Evolutionary conservation across 2,797 vertebrate species (phyloP), one percentile per base, ranked within the genome.

Genomic region (Pampus argenteus): DNA sequence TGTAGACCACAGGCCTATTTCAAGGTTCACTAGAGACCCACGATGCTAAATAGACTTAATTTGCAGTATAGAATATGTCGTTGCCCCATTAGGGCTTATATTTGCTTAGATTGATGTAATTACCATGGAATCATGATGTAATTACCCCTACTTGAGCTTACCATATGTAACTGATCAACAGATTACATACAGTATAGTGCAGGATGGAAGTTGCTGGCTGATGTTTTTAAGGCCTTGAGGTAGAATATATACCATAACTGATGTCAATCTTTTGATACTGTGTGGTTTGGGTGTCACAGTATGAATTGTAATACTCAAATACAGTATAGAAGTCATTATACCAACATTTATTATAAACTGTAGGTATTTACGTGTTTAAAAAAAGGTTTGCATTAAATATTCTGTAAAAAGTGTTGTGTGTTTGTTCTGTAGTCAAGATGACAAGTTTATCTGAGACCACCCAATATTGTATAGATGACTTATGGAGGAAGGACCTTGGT

Each of bases 81-180:
- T 54, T 69, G 54, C 61, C 18, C 55, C 65, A 51, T 49, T 58
- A 23, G 57, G 47, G 29, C 29, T 63, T 52, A 4, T 61, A 62
- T 80, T 73, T 40, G 2, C 36, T 59, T 77, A 51, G 55, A 83
- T 77, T 70, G 71, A 60, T 86, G 66, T 6, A 14, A 81, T 88
- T 74, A 42, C 55, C 25, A 1, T 74, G 63, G 23, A 85, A 63
- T 84, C 85, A 86, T 74, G 61, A 83, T 82, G 74, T 70, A 81
- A 83, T 82, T 34, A 84, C 72, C 55, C n/a, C 66, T 59, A 65
- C 85, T 67, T 66, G 73, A 86, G 79, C 55, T 52, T 69, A 44
- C 78, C 84, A 88, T 78, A 77, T 90, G 83, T 66, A 75, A 74
- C 58, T 22, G 58, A 83, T 78, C 29, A 45, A 58, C 36, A 48